Evolutionary conservation across 2,797 vertebrate genomes (phyloP).

Genomic region (Streptopelia turtur): DNA sequence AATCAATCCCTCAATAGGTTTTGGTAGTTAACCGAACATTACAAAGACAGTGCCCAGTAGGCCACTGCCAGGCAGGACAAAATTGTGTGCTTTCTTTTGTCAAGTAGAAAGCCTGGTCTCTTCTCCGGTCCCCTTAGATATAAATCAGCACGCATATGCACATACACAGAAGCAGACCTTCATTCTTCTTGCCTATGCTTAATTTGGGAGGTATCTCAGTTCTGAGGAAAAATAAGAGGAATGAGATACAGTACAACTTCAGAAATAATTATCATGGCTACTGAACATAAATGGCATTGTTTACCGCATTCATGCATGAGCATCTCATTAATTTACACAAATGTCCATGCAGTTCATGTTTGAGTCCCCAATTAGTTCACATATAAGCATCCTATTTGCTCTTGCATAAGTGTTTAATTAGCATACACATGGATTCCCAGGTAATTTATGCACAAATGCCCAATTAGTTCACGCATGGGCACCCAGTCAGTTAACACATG

Average conservation of each 20-base stretch:
- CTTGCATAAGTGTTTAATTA: background rate
- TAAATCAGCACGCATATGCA: fast-evolving
- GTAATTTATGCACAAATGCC: background rate
- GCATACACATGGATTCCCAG: background rate
- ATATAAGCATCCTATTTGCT: background rate
- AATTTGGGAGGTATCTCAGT: background rate
- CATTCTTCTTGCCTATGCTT: background rate
- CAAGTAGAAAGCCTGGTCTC: background rate
- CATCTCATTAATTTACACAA: fast-evolving
- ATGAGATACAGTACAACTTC: background rate
- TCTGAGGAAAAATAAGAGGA: background rate
- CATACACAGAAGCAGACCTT: background rate
- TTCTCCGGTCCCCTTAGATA: background rate
- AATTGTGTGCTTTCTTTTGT: background rate
- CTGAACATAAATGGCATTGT: no score
- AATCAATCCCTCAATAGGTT: background rate
- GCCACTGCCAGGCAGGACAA: background rate
- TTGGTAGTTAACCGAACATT: background rate
- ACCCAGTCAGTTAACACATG: background rate
- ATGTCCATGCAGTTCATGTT: background rate
- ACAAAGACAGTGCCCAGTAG: background rate
- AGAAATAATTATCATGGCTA: background rate
- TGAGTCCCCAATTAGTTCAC: background rate
- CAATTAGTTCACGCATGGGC: background rate
- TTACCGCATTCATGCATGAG: background rate